Conservation (phyloP, 2,113 vertebrate genomes). For the Columba livia region DNA sequence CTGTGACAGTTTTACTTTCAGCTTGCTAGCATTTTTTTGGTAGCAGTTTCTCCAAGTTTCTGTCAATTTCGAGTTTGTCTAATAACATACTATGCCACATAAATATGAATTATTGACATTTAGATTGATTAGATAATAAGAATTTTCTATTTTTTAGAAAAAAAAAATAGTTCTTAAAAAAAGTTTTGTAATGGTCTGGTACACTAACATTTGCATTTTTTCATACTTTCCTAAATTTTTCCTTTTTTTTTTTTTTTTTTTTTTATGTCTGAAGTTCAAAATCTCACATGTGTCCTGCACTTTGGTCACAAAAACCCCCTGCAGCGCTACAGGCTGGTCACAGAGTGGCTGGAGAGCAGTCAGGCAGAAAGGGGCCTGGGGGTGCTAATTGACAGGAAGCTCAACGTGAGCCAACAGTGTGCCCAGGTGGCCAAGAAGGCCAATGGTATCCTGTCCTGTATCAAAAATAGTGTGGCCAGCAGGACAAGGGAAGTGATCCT, state of each 20-base stretch:
- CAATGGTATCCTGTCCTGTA: no score
- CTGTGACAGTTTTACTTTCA: neutral
- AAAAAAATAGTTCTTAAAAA: neutral
- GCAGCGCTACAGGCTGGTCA: no score
- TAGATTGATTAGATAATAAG: neutral
- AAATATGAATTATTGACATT: neutral
- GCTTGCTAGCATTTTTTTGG: neutral
- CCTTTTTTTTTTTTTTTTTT: no score
- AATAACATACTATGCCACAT: neutral
- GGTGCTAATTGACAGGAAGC: no score
- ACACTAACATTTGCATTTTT: neutral
- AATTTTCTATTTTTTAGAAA: neutral
- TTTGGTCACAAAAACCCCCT: no score
- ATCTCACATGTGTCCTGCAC: accelerated
- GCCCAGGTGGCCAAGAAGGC: no score
- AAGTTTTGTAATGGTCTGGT: accelerated
- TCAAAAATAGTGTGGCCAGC: no score
- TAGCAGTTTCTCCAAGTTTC: neutral
- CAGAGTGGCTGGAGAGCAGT: no score
- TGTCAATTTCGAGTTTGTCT: neutral
- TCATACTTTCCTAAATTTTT: neutral
- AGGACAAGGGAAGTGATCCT: no score
- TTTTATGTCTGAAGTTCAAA: neutral
- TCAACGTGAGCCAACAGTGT: no score
- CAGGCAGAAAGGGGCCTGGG: no score